Evolutionary conservation across 1,140 invertebrate genomes (phyloP).

Genomic region (Heliothis subflexa): DNA sequence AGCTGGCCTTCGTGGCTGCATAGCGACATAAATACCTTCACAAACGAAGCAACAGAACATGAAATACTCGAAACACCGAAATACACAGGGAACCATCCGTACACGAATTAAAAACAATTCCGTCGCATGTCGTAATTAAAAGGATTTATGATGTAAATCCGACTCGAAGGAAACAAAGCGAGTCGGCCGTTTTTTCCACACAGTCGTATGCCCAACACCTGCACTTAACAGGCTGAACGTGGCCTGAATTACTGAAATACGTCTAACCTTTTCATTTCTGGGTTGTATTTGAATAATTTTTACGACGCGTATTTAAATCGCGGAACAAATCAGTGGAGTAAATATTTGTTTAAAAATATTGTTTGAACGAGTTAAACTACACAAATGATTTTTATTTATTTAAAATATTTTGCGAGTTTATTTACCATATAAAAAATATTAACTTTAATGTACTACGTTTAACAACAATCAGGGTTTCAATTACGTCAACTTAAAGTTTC

Average conservation of each 20-base stretch:
- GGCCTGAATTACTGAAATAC: conserved; percentile 51
- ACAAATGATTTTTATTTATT: too few species aligned
- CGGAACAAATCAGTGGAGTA: not conserved
- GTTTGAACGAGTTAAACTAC: not conserved
- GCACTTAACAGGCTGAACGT: conserved; percentile 61
- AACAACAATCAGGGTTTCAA: too few species aligned
- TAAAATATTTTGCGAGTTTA: too few species aligned
- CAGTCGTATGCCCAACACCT: conserved; percentile 55
- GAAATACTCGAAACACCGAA: not conserved
- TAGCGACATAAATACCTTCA: not conserved
- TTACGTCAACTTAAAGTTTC: too few species aligned
- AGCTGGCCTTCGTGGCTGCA: not conserved
- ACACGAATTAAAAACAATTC: conserved; percentile 24
- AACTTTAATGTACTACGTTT: too few species aligned
- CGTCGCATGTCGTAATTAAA: conserved; percentile 40
- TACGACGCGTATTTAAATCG: conserved; percentile 2
- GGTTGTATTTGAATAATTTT: conserved; percentile 36
- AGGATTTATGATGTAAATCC: conserved; percentile 40
- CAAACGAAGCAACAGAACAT: not conserved
- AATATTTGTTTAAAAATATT: not conserved
- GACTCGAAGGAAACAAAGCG: conserved; percentile 32
- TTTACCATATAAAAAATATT: too few species aligned
- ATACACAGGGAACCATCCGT: not conserved
- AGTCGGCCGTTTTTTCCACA: conserved; percentile 44
- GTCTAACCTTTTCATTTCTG: conserved; percentile 43